Conservation (phyloP, 2,888 invertebrate genomes). For the Apodemia mormo region DNA sequence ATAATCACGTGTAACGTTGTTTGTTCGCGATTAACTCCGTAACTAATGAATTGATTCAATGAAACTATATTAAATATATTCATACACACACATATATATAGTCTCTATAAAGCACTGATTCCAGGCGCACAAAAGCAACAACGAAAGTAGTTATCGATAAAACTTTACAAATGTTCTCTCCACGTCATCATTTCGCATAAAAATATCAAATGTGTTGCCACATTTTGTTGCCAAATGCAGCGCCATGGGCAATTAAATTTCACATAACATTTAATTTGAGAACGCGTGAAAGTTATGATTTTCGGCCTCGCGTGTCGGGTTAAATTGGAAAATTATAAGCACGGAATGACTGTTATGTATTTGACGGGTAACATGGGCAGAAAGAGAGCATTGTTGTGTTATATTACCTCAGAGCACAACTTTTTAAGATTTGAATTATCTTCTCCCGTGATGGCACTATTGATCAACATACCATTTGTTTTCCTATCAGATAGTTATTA, state of each 20-base stretch:
- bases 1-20: too few relatives aligned
- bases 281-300: conserved; percentile 33
- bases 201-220: conserved; percentile 33
- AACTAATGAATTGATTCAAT: too few relatives aligned
- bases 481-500: too few relatives aligned
- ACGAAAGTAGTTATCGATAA: conserved; percentile 2
- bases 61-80: too few relatives aligned
- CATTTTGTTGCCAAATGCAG: conserved; percentile 36
- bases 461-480: too few relatives aligned
- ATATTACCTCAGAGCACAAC: background rate
- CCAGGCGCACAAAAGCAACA: background rate
- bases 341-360: conserved; percentile 10
- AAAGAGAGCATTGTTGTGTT: conserved; percentile 7
- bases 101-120: too few relatives aligned
- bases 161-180: conserved; percentile 7
- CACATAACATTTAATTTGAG: conserved; percentile 44
- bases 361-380: conserved; percentile 11
- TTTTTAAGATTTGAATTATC: background rate
- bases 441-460: too few relatives aligned
- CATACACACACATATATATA: too few relatives aligned
- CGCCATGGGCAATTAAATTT: conserved; percentile 41
- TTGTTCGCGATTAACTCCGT: too few relatives aligned
- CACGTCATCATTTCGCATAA: conserved; percentile 27
- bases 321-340: conserved; percentile 21
- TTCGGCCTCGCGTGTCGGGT: conserved; percentile 38